Conservation (phyloP, 2,888 invertebrate genomes). For the Nemoura dubitans region DNA sequence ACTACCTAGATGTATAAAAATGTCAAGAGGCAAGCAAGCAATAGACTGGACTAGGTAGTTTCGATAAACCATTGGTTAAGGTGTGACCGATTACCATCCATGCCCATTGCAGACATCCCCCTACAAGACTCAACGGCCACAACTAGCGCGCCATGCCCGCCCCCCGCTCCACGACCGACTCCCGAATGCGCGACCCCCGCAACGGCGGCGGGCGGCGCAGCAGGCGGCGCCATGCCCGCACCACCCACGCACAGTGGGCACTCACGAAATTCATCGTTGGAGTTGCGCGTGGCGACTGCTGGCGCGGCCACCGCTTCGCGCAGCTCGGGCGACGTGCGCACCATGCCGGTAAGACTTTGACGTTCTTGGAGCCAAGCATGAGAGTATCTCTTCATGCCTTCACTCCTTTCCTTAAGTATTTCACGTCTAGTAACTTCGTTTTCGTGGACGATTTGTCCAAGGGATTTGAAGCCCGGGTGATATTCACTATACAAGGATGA, state of each 20-base stretch:
- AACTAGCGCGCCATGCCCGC: background rate
- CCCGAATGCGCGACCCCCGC: slow-evolving; percentile 26
- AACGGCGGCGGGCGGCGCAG: slow-evolving; percentile 3
- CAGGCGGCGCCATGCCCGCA: slow-evolving; percentile 22
- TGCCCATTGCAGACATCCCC: slow-evolving; percentile 62
- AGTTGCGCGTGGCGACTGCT: slow-evolving; percentile 68
- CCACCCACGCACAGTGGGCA: slow-evolving; percentile 60
- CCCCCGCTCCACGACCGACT: slow-evolving; percentile 45
- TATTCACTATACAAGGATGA: too few relatives aligned
- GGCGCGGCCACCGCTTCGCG: slow-evolving; percentile 54
- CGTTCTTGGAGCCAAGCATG: slow-evolving; percentile 41
- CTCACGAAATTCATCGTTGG: slow-evolving; percentile 85
- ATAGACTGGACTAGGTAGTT: too few relatives aligned
- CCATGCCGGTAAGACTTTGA: slow-evolving; percentile 53
- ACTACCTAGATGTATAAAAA: too few relatives aligned
- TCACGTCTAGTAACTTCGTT: too few relatives aligned
- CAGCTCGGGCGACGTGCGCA: slow-evolving; percentile 62
- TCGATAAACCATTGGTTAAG: too few relatives aligned
- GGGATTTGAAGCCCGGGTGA: too few relatives aligned
- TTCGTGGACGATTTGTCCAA: too few relatives aligned
- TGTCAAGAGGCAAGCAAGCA: too few relatives aligned
- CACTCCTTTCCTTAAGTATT: too few relatives aligned
- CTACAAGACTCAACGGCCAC: slow-evolving; percentile 62
- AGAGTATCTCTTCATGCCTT: too few relatives aligned
- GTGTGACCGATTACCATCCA: too few relatives aligned